Base-by-base conservation (phyloP, 2,888 invertebrate genomes). In the Steinernema scapterisci region DNA sequence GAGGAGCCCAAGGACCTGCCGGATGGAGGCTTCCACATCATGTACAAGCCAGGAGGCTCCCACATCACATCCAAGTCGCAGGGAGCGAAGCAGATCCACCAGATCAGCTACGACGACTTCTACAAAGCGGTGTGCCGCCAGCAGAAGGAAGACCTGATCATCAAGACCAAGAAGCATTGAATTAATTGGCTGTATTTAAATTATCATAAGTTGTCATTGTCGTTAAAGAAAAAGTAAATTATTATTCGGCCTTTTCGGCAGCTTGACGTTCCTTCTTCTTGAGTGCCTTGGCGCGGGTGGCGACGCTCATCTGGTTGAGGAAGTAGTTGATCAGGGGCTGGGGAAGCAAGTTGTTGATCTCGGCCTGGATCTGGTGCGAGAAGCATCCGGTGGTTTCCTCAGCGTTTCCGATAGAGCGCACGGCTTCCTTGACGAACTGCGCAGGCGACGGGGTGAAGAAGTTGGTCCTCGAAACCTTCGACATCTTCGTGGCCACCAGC, bases 401-500 rank as follows among this genome's bases (percentile, higher is more conserved):
- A n/a, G 78, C 73, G 72, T 80, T 76, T 73, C 86, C 86, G 52
- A 86, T 76, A 9, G 85, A 80, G 54, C 79, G 78, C 70, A 86
- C 23, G 19, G 86, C 86, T 0, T 80, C 79, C 19, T 73, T 75
- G 38, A 77, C 85, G 75, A 80, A 85, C 1, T 43, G 71, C 6
- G 72, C 78, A 9, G 83, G 46, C 21, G 56, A 74, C n/a, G 84
- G 85, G 7, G 79, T 78, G 75, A 83, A 82, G 80, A 85, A 84
- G 3, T 84, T 83, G 3, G 82, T 56, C 25, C 75, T 38, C 21
- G 77, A 71, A n/a, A 81, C 79, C 76, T 83, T 83, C 77, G 82
- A 78, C 84, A 86, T 81, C 72, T 85, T 86, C 44, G 86, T 86
- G 73, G 85, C 81, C 25, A 86, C 86, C 75, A 86, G 73, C 84